phyloP scores from a whole-genome alignment of 1,140 invertebrate genomes.

The Sesamia nonagrioides region DNA sequence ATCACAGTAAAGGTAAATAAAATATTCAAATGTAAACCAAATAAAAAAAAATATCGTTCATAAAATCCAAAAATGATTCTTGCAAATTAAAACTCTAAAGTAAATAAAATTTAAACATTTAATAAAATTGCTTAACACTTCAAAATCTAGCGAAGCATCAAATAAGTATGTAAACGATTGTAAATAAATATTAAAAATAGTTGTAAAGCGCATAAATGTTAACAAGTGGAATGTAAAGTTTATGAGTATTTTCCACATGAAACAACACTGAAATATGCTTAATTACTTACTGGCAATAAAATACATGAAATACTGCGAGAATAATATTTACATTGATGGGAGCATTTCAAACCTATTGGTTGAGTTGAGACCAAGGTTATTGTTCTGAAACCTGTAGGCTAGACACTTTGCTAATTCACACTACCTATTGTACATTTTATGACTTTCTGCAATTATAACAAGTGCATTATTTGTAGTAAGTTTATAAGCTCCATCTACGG shows the following conservation, averaged over 20 bases:
- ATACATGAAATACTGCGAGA: conserved; percentile 16
- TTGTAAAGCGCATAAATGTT: conserved; percentile 14
- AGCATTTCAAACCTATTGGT: not conserved
- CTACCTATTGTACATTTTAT: conserved; percentile 13
- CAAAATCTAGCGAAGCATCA: conserved; percentile 27
- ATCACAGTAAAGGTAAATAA: not conserved
- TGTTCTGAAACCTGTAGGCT: not conserved
- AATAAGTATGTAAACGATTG: conserved; percentile 18
- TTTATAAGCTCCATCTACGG: not conserved
- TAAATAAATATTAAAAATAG: conserved; percentile 26
- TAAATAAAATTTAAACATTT: conserved; percentile 34
- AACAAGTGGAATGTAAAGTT: conserved; percentile 42
- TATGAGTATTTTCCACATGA: conserved; percentile 38
- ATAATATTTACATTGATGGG: conserved; percentile 20
- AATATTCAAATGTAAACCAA: not conserved
- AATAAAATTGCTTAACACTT: conserved; percentile 25
- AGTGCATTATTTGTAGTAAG: conserved; percentile 12
- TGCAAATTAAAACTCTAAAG: not conserved
- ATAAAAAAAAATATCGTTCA: not conserved
- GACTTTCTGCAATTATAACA: conserved; percentile 15
- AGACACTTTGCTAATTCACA: not conserved
- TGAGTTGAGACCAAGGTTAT: not conserved
- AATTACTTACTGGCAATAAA: conserved; percentile 24
- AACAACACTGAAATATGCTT: conserved; percentile 4
- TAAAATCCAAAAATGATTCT: not conserved